Evolutionary conservation across 2,113 vertebrate genomes (phyloP).

Genomic region (Mormoops blainvillei): DNA sequence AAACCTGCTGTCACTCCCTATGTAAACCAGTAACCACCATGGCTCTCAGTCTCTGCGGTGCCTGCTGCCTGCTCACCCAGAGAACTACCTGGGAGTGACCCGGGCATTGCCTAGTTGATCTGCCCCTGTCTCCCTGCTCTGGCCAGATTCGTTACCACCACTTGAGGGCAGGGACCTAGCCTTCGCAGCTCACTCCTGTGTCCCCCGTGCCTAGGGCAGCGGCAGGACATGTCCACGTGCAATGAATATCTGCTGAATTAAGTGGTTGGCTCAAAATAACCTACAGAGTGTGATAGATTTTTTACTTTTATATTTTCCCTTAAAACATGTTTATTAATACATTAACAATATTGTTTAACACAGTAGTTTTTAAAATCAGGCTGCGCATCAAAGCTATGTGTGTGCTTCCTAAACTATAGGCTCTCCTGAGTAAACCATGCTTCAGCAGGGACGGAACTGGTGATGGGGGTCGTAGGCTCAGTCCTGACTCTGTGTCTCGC

Average conservation of each 20-base stretch:
- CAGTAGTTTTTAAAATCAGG: background rate
- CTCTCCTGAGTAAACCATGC: background rate
- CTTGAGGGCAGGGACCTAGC: background rate
- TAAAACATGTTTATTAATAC: background rate
- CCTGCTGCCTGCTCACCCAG: too few species aligned
- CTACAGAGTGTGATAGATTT: background rate
- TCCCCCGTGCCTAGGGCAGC: background rate
- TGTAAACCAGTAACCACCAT: background rate
- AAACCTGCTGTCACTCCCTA: background rate
- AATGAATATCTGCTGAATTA: background rate
- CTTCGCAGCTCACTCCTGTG: background rate
- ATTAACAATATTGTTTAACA: background rate
- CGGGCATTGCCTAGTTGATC: background rate
- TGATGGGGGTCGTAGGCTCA: background rate
- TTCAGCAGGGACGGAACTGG: background rate
- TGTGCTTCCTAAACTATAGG: background rate
- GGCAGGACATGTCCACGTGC: background rate
- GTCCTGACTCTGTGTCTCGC: background rate
- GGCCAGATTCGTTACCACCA: background rate
- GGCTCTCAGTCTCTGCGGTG: background rate
- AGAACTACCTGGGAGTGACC: background rate
- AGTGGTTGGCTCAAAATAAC: background rate
- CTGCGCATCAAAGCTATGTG: background rate
- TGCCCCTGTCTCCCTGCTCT: background rate
- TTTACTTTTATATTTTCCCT: slow-evolving; percentile 1